Base-by-base conservation (phyloP, 1,140 invertebrate species). In the Agraylea sexmaculata region DNA sequence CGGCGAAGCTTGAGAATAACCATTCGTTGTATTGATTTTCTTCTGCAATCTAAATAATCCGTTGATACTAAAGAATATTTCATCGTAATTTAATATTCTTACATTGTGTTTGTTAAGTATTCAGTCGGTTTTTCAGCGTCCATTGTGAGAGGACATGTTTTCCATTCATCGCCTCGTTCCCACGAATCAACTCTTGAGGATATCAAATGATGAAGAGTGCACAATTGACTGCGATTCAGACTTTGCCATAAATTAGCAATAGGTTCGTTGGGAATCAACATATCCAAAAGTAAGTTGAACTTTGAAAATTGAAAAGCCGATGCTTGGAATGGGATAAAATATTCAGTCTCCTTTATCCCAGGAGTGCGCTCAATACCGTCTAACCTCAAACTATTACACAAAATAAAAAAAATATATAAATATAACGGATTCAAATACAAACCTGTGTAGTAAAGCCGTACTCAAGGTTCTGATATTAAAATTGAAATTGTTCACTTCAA, bases 321-420 rank as follows among this genome's bases (percentile, higher is more conserved):
- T 6, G 68, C 71, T 53, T 69, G 52, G 50, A 64, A 78, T 20
- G 74, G 75, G 19, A 74, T 58, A 4, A 74, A 42, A 17, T 65
- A 60, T 11, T 69, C 60, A 3, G 58, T 63, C 47, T 68, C 58
- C 17, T 60, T 47, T 2, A 60, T 42, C 19, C 61, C 56, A 3
- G 58, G 52, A 13, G 68, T 58, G 40, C 63, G 53, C 52, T 71
- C 62, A 37, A 80, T 69, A 2, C 77, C 77, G 54, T 79, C 77
- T 20, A 77, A 59, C 25, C 74, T 68, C 35, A 74, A 63, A 48
- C 75, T 78, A 51, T 47, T 58, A 59, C 29, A n/a, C n/a, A n/a
- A n/a, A n/a, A n/a, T n/a, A n/a, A n/a, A n/a, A n/a, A n/a, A n/a
- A n/a, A n/a, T n/a, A n/a, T n/a, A n/a, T n/a, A n/a, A n/a, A n/a